Percentiles rank a stretch among this genome's conserved stretches.
These are phyloP conservation scores for Eciton burchellii DNA, from an alignment of 1,140 invertebrate genomes.

Conservation along the genomic window DNA sequence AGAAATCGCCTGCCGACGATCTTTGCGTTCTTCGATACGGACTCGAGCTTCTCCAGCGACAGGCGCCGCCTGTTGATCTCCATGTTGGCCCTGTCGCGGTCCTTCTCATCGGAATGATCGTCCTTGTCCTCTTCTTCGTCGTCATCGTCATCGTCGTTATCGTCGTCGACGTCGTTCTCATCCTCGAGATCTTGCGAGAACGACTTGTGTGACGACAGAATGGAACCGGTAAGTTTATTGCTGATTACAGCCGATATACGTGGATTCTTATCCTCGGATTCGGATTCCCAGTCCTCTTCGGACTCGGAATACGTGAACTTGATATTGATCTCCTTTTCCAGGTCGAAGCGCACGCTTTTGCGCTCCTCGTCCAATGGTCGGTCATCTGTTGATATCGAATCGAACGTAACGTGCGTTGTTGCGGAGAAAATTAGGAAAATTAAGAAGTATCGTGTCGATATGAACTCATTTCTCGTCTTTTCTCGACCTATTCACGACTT, in stretches of 20 bases:
- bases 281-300: conserved; percentile 85
- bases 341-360: conserved; percentile 90
- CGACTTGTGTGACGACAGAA: conserved; percentile 18
- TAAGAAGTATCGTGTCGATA: neutral
- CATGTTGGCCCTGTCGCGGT: conserved; percentile 32
- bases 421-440: neutral
- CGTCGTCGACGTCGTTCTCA: conserved; percentile 38
- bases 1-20: conserved; percentile 80
- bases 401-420: neutral
- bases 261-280: conserved; percentile 81
- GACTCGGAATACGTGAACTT: conserved; percentile 85
- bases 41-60: conserved; percentile 43
- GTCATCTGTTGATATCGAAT: conserved; percentile 76
- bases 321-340: conserved; percentile 83
- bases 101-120: conserved; percentile 26
- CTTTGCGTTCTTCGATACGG: conserved; percentile 70
- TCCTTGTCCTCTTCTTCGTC: too few species aligned
- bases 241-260: conserved; percentile 64
- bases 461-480: too few species aligned
- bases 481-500: neutral
- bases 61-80: conserved; percentile 12
- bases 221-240: conserved; percentile 45
- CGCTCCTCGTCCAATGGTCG: conserved; percentile 88
- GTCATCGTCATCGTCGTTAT: conserved; percentile 36
- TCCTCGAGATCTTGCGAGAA: conserved; percentile 42